phyloP scores from a whole-genome alignment of 2,888 invertebrate species.

The Ophion ventricosus region DNA sequence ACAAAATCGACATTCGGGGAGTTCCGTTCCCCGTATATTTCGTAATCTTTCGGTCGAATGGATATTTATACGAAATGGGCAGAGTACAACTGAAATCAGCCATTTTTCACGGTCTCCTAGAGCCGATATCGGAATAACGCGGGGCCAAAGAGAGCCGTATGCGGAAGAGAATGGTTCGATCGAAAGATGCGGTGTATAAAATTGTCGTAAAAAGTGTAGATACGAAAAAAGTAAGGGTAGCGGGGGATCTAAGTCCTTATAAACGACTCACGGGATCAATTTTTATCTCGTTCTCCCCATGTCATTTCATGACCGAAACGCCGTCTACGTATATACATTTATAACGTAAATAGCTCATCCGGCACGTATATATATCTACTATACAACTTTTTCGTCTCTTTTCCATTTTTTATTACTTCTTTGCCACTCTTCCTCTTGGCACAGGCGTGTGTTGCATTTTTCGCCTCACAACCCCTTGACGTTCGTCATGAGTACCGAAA shows the following conservation, averaged over 20 bases:
- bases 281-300: slow-evolving; percentile 63
- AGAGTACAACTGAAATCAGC: slow-evolving; percentile 14
- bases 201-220: slow-evolving; percentile 63
- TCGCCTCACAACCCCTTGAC: slow-evolving; percentile 28
- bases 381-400: slow-evolving; percentile 18
- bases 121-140: slow-evolving; percentile 35
- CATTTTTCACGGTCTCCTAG: slow-evolving; percentile 34
- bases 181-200: slow-evolving; percentile 56
- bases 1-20: background rate
- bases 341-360: background rate
- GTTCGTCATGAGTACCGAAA: slow-evolving; percentile 23
- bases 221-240: slow-evolving; percentile 30
- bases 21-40: slow-evolving; percentile 12
- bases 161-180: slow-evolving; percentile 39
- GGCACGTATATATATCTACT: slow-evolving; percentile 18
- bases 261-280: slow-evolving; percentile 62
- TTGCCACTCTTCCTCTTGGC: background rate
- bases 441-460: slow-evolving; percentile 7
- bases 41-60: slow-evolving; percentile 26
- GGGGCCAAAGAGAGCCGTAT: background rate
- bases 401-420: slow-evolving; percentile 29
- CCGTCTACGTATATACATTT: background rate
- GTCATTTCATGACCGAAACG: slow-evolving; percentile 58
- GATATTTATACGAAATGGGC: slow-evolving; percentile 26
- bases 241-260: slow-evolving; percentile 61